Percentiles rank a stretch among this genome's conserved stretches.
Conservation (phyloP, 2,113 vertebrate species). For the Ochotona curzoniae region DNA sequence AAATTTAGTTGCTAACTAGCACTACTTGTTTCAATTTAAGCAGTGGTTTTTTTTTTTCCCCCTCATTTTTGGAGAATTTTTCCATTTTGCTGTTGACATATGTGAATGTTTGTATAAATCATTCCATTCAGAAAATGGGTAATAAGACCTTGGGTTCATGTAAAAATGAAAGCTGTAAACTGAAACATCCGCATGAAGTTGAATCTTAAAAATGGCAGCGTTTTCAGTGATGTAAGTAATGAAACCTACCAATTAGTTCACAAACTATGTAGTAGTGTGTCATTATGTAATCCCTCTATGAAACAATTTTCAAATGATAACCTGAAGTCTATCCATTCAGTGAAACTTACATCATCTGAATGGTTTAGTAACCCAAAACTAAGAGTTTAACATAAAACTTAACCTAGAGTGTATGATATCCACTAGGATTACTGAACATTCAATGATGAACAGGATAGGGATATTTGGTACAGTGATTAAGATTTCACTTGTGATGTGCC, state of each 20-base stretch:
- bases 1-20: neutral
- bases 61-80: neutral
- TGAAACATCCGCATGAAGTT: neutral
- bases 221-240: neutral
- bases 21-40: neutral
- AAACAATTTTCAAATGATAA: neutral
- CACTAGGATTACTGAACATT: neutral
- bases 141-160: neutral
- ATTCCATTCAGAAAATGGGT: neutral
- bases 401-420: neutral
- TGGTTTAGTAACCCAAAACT: neutral
- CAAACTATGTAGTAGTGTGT: neutral
- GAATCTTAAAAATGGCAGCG: neutral
- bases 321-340: neutral
- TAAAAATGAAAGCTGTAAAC: neutral
- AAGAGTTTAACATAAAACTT: conserved; percentile 13
- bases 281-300: neutral
- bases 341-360: neutral
- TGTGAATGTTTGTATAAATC: neutral
- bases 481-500: too few relatives aligned
- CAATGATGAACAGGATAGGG: neutral
- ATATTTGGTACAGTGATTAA: too few relatives aligned
- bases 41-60: neutral
- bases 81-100: neutral
- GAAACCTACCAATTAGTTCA: neutral